Conservation (phyloP, 2,888 invertebrate genomes). For the Ecdyonurus torrentis region DNA sequence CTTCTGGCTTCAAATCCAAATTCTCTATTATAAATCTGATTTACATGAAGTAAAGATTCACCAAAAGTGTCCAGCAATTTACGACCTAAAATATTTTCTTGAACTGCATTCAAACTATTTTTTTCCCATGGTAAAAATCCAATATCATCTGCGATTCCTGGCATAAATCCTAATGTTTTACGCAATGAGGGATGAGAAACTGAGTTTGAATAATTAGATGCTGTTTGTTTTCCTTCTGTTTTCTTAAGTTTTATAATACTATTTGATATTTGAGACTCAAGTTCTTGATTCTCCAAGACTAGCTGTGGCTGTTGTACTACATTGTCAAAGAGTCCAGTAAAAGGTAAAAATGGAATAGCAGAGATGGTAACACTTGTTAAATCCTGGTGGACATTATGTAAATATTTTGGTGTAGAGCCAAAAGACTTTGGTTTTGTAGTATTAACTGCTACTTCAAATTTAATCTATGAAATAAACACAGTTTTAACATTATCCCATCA, state of each 20-base stretch:
- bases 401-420: neutral
- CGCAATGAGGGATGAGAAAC: neutral
- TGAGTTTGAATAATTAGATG: too few relatives aligned
- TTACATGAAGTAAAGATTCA: conserved; percentile 46
- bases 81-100: neutral
- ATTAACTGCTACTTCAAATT: neutral
- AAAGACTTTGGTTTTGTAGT: neutral
- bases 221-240: neutral
- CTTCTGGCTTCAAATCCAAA: conserved; percentile 53
- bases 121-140: neutral
- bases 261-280: neutral
- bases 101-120: neutral
- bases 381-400: neutral
- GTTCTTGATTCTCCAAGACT: neutral
- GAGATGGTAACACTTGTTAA: neutral
- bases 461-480: too few relatives aligned
- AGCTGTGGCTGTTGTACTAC: neutral
- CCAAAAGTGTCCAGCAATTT: conserved; percentile 39
- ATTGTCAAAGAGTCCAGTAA: neutral
- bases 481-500: too few relatives aligned
- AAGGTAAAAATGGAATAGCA: neutral
- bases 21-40: conserved; percentile 43
- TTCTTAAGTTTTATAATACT: neutral
- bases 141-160: neutral
- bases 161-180: neutral